Conservation (phyloP, 2,113 vertebrate species). For the Bungarus multicinctus region DNA sequence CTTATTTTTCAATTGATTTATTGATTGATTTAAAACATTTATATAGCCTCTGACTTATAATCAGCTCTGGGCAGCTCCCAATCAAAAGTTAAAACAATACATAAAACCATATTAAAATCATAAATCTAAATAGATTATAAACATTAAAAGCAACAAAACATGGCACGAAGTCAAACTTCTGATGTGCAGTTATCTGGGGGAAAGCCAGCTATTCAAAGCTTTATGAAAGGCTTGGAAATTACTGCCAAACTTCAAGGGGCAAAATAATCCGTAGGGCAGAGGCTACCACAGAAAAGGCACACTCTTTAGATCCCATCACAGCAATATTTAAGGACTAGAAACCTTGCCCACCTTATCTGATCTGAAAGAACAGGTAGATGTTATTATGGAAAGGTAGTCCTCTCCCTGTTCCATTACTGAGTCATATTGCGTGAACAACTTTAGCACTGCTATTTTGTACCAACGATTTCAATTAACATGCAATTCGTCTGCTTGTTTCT, state of each 20-base stretch:
- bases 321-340: not conserved
- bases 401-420: not conserved
- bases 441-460: conserved; percentile 12
- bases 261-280: not conserved
- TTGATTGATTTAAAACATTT: not conserved
- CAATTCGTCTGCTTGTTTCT: conserved; percentile 20
- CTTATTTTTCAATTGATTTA: not conserved
- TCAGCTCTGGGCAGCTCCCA: not conserved
- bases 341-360: not conserved
- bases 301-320: not conserved
- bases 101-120: not conserved
- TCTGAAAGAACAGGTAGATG: not conserved
- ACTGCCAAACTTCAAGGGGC: not conserved
- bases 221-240: not conserved
- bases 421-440: not conserved
- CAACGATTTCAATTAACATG: not conserved
- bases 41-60: not conserved
- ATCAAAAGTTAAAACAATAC: not conserved
- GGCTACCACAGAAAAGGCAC: not conserved
- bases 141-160: not conserved
- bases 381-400: not conserved
- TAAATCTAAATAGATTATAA: not conserved
- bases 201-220: not conserved
- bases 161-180: not conserved
- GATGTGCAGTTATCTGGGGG: not conserved